phyloP scores from a whole-genome alignment of 2,797 vertebrate genomes.

The Macropodus opercularis region DNA sequence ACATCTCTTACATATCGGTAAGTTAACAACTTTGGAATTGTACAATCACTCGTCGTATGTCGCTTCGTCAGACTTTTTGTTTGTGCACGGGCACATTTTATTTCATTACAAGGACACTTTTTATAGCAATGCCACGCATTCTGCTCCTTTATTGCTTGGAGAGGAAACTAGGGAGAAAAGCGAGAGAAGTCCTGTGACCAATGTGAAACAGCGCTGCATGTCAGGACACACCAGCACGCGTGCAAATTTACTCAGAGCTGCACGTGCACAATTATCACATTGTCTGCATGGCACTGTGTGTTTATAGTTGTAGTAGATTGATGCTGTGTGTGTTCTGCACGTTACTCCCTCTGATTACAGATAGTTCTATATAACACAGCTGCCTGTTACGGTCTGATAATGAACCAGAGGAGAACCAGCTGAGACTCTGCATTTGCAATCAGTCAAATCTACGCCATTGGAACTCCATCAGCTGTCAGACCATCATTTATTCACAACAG shows the following conservation, averaged over 20 bases:
- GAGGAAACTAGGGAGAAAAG: conserved; percentile 62
- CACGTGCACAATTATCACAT: neutral
- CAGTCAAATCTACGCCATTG: conserved; percentile 24
- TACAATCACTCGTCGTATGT: neutral
- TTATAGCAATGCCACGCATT: conserved; percentile 70
- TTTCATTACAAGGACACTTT: conserved; percentile 33
- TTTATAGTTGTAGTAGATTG: no score
- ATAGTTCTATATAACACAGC: conserved; percentile 36
- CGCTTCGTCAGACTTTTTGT: conserved; percentile 5
- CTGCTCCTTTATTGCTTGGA: conserved; percentile 68
- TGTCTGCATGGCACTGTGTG: neutral
- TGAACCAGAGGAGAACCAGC: conserved; percentile 38
- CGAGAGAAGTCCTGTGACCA: conserved; percentile 76
- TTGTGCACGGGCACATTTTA: no score
- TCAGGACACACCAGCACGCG: conserved; percentile 11
- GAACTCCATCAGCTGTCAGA: conserved; percentile 30
- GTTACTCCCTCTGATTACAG: conserved; percentile 41
- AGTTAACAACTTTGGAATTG: conserved; percentile 1
- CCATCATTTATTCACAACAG: neutral
- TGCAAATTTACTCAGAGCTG: conserved; percentile 7
- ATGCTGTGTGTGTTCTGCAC: conserved; percentile 16
- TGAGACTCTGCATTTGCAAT: conserved; percentile 39
- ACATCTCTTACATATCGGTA: neutral
- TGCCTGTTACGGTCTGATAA: conserved; percentile 24
- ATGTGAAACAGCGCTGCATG: conserved; percentile 75